Conservation (phyloP, 2,888 invertebrate species). For the Zygothrica quintamaculata region DNA sequence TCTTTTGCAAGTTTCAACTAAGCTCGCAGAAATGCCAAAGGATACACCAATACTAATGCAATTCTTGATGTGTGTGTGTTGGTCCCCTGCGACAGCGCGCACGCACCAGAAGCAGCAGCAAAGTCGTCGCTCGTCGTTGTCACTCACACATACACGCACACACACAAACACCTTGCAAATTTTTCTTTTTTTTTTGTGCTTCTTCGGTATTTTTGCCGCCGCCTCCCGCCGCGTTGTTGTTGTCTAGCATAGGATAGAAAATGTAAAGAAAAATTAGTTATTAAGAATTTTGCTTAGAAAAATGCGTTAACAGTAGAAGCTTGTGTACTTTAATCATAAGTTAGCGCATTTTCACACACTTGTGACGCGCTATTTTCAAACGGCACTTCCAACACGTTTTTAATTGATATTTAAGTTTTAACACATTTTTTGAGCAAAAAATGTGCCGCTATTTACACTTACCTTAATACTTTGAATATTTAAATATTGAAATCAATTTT, state of each 20-base stretch:
- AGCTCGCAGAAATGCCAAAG: constrained; percentile 71
- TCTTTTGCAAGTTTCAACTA: constrained; percentile 50
- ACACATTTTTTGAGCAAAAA: constrained; percentile 15
- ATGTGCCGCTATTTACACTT: constrained; percentile 55
- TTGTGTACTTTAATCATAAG: constrained; percentile 48
- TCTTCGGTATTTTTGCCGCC: constrained; percentile 64
- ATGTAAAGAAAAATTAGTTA: constrained; percentile 45
- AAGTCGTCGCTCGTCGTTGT: constrained; percentile 57
- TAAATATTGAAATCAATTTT: constrained; percentile 69
- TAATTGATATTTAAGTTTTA: not conserved
- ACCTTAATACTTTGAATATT: constrained; percentile 65
- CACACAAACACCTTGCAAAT: constrained; percentile 74
- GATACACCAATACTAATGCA: constrained; percentile 59
- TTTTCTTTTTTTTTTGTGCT: constrained; percentile 65
- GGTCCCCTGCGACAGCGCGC: constrained; percentile 75
- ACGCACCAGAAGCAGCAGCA: constrained; percentile 67
- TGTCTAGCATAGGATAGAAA: constrained; percentile 29
- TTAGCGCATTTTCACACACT: constrained; percentile 66
- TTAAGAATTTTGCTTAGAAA: constrained; percentile 25
- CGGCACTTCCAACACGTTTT: constrained; percentile 41
- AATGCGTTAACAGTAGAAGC: constrained; percentile 46
- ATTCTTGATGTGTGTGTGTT: constrained; percentile 45
- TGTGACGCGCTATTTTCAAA: constrained; percentile 73
- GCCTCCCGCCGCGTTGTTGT: constrained; percentile 52
- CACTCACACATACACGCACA: constrained; percentile 45